Base-by-base conservation (phyloP, 2,113 vertebrate species). In the Tylochromis polylepis region DNA sequence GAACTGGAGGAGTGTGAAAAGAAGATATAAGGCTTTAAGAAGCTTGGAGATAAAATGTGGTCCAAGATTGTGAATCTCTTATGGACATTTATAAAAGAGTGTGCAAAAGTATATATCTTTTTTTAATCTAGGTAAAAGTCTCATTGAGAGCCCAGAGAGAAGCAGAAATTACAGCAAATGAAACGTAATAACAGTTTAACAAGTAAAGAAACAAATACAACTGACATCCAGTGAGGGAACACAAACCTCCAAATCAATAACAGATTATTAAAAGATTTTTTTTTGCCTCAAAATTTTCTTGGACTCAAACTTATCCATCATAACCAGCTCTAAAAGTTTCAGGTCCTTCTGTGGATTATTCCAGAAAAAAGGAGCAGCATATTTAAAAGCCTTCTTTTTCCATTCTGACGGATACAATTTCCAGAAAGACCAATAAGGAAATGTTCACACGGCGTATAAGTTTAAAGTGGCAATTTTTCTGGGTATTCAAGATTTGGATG, bases 1-100 rank as follows among this genome's bases (percentile, higher is more conserved):
- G 11, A 84, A 58, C 34, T 62, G 2, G 43, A 60, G 24, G 18
- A 4, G 59, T 81, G 85, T 83, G 77, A 84, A 81, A 85, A 60
- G 51, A 86, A 51, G 22, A 51, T 31, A 20, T 20, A 51, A 77
- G 57, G 3, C 60, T 31, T 87, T 10, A 51, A 9, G 29, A 41
- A 14, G 20, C 18, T n/a, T 8, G 16, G 9, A 49, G 62, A 60
- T 9, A 27, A 88, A n/a, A 84, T 31, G 15, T 22, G 14, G 22
- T 60, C 41, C n/a, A 55, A 84, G 41, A 59, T 70, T 51, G 24
- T 27, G 57, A 43, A 79, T 86, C n/a, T 75, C 34, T 36, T 10
- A 55, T 81, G 70, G 49, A 57, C 53, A 49, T 81, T 77, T 80
- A 72, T 2, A 75, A 75, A 29, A 29, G 16, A 75, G 0, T 29